Conservation (phyloP, 2,113 vertebrate species). For the Trinectes maculatus region DNA sequence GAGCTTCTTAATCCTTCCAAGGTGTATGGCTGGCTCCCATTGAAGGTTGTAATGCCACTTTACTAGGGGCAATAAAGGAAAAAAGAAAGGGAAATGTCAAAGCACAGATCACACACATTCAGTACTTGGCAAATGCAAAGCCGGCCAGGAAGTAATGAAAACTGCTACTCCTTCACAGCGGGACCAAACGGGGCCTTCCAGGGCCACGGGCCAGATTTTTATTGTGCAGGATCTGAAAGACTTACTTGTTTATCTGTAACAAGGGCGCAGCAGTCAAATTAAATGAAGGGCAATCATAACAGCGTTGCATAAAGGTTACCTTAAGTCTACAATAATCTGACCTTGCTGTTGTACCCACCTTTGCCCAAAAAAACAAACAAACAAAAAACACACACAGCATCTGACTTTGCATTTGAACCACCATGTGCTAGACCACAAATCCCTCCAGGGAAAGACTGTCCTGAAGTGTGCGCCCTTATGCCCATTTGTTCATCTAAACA, state of each 20-base stretch:
- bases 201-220: slow-evolving; percentile 33
- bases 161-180: slow-evolving; percentile 41
- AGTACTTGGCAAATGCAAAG: slow-evolving; percentile 42
- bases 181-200: slow-evolving; percentile 52
- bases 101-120: slow-evolving; percentile 70
- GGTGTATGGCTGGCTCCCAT: slow-evolving; percentile 70
- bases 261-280: slow-evolving; percentile 21
- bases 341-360: not conserved
- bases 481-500: not conserved
- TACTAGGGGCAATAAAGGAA: slow-evolving; percentile 68
- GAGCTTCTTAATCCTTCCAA: slow-evolving; percentile 75
- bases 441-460: not conserved
- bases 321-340: not conserved
- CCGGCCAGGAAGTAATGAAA: slow-evolving; percentile 64
- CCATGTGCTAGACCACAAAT: not conserved
- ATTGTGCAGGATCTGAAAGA: slow-evolving; percentile 29
- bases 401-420: not conserved
- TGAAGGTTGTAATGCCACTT: slow-evolving; percentile 71
- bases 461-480: not conserved
- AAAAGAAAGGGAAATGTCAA: slow-evolving; percentile 63
- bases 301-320: slow-evolving; percentile 24
- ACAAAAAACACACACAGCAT: not conserved
- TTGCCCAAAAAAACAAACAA: not conserved
- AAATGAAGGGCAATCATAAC: slow-evolving; percentile 43
- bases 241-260: slow-evolving; percentile 46